Percentiles rank a stretch among this genome's conserved stretches.
phyloP scores from a whole-genome alignment of 1,140 invertebrate genomes.

The Armadillidium nasatum region DNA sequence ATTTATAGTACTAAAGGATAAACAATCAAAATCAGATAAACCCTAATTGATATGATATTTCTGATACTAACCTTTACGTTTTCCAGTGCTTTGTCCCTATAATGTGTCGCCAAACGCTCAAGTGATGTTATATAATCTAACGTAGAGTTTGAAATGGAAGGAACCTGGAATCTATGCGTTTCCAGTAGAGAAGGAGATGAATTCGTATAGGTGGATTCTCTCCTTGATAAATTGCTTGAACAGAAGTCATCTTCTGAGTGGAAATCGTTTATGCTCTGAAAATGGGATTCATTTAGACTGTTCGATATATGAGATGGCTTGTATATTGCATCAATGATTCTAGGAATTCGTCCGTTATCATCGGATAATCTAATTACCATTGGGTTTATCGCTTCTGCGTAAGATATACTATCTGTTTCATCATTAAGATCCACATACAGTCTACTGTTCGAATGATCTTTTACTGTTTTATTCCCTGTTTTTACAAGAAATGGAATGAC shows the following conservation, averaged over 20 bases:
- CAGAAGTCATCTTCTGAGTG: too few species aligned
- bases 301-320: background rate
- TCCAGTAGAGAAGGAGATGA: too few species aligned
- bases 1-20: too few species aligned
- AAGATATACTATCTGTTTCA: conserved; percentile 16
- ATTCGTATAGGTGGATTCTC: too few species aligned
- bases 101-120: conserved; percentile 41
- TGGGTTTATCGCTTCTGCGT: conserved; percentile 42
- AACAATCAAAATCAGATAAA: too few species aligned
- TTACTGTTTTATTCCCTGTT: conserved; percentile 30
- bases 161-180: background rate
- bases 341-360: background rate
- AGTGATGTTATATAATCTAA: conserved; percentile 40
- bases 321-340: background rate
- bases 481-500: conserved; percentile 31
- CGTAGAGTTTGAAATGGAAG: conserved; percentile 23
- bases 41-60: background rate
- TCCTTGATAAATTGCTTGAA: too few species aligned
- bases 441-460: background rate
- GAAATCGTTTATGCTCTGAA: too few species aligned
- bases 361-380: background rate
- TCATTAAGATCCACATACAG: too few species aligned
- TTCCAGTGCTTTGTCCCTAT: conserved; percentile 38
- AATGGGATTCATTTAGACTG: background rate
- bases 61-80: conserved; percentile 38